A percentile compares a stretch with the other conserved stretches of the same genome.
These are phyloP conservation scores for Henicopernis longicauda DNA, from an alignment of 2,113 vertebrate genomes.

Conservation along the genomic window DNA sequence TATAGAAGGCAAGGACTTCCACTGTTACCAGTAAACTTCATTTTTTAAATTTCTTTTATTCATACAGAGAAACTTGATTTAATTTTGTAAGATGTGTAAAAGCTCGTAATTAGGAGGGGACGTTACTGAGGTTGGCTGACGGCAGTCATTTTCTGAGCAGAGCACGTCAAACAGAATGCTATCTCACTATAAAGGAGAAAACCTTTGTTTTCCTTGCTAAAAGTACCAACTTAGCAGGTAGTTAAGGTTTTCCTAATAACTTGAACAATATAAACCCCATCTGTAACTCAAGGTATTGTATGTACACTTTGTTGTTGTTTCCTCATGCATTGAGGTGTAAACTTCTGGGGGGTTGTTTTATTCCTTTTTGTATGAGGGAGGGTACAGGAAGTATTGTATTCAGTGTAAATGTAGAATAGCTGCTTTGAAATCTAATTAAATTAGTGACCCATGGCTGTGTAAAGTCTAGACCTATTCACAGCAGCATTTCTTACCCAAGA, in stretches of 20 bases:
- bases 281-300: constrained; percentile 29
- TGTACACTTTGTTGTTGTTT: constrained; percentile 64
- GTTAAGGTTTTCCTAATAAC: constrained; percentile 48
- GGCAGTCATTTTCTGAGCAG: neutral
- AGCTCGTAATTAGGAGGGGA: neutral
- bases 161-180: neutral
- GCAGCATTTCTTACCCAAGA: constrained; percentile 17
- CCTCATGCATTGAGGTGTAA: constrained; percentile 65
- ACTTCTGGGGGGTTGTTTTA: constrained; percentile 59
- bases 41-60: neutral
- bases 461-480: constrained; percentile 69
- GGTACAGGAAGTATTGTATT: constrained; percentile 68
- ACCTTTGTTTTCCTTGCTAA: constrained; percentile 27
- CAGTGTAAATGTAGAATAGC: constrained; percentile 61
- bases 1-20: neutral
- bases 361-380: constrained; percentile 49
- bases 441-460: constrained; percentile 67
- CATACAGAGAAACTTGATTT: neutral
- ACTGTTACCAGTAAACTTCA: neutral
- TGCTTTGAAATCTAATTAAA: constrained; percentile 74
- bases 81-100: neutral
- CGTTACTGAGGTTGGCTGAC: neutral
- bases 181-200: neutral
- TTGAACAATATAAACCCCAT: constrained; percentile 26
- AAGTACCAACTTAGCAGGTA: constrained; percentile 39